These are phyloP conservation scores for Diarsia rubi DNA, from an alignment of 2,888 invertebrate species.

Conservation along the genomic window DNA sequence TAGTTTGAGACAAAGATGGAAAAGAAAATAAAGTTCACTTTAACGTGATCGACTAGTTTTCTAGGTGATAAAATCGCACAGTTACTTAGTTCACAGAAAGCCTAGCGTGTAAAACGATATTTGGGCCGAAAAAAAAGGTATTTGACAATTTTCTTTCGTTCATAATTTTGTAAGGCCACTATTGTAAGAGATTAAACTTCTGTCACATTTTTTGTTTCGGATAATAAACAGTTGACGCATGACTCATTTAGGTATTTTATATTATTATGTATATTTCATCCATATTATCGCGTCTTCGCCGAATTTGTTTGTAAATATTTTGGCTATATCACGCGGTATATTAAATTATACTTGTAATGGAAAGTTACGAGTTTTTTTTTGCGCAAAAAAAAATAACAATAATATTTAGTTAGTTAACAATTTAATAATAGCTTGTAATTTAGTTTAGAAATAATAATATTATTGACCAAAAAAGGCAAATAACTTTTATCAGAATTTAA, in stretches of 20 bases:
- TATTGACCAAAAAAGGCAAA: neutral
- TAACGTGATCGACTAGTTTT: neutral
- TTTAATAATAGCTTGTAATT: neutral
- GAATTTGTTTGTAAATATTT: constrained; percentile 38
- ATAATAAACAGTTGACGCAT: constrained; percentile 18
- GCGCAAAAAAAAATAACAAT: neutral
- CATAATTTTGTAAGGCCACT: neutral
- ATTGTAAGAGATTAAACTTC: constrained; percentile 19
- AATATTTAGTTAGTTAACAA: neutral
- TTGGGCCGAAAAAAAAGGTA: neutral
- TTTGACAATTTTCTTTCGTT: neutral
- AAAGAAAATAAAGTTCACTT: neutral
- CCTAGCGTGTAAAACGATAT: neutral
- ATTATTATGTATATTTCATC: constrained; percentile 4
- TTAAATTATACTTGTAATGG: constrained; percentile 10
- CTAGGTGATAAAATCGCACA: neutral
- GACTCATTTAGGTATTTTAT: constrained; percentile 27
- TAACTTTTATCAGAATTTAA: neutral
- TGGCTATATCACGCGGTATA: constrained; percentile 11
- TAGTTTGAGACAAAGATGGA: neutral
- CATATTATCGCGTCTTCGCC: constrained; percentile 45
- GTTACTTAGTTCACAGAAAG: neutral
- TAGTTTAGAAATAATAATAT: neutral
- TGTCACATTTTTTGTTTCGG: constrained; percentile 2
- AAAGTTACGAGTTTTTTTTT: constrained; percentile 12